Conservation (phyloP, 2,888 invertebrate genomes). For the Sphinx pinastri region DNA sequence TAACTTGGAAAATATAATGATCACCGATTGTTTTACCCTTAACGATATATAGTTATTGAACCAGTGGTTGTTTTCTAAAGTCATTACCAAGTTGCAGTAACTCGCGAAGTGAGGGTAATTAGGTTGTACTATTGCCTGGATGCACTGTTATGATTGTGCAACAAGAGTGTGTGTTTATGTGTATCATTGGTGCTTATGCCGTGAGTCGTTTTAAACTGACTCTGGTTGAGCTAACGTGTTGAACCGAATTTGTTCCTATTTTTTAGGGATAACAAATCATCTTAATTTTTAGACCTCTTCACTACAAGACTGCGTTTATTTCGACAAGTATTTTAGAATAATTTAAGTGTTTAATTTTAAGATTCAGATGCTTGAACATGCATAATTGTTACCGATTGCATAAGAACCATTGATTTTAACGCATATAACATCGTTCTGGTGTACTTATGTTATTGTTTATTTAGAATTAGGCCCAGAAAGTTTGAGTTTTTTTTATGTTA, state of each 20-base stretch:
- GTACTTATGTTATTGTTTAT: constrained; percentile 56
- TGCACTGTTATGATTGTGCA: background rate
- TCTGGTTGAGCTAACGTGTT: constrained; percentile 23
- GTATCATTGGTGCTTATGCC: constrained; percentile 66
- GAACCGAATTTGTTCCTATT: constrained; percentile 41
- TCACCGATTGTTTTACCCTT: too few relatives aligned
- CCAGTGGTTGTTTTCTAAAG: too few relatives aligned
- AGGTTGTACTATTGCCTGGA: constrained; percentile 16
- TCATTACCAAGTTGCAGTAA: background rate
- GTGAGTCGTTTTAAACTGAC: constrained; percentile 27
- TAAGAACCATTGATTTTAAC: constrained; percentile 58
- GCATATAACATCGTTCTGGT: constrained; percentile 61
- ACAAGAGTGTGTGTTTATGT: constrained; percentile 52
- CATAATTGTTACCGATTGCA: constrained; percentile 41
- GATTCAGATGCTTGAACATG: constrained; percentile 37
- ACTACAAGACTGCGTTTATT: constrained; percentile 45
- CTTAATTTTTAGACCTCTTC: constrained; percentile 38
- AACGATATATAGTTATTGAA: too few relatives aligned
- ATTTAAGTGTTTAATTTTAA: constrained; percentile 45
- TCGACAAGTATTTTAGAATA: constrained; percentile 48
- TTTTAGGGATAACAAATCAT: constrained; percentile 30
- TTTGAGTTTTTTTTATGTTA: constrained; percentile 46
- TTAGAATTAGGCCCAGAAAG: constrained; percentile 35
- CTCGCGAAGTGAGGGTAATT: background rate
- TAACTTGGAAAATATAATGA: too few relatives aligned